These are phyloP conservation scores for Bombyx mori DNA, from an alignment of 1,140 invertebrate species.

Conservation along the genomic window DNA sequence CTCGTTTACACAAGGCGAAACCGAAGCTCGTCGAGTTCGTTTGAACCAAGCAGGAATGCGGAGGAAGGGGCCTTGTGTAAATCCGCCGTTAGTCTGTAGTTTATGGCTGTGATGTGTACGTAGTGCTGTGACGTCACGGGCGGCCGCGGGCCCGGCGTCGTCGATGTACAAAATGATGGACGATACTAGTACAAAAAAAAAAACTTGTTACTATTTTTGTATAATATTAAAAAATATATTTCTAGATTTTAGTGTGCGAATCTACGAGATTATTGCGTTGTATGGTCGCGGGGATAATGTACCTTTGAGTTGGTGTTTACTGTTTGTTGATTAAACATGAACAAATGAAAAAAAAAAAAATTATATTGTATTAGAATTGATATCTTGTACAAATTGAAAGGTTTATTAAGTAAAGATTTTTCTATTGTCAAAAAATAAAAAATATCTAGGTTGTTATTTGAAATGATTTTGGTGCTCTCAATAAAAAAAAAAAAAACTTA, in stretches of 20 bases:
- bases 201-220: conserved; percentile 69
- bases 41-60: too few species aligned
- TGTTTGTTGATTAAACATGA: conserved; percentile 6
- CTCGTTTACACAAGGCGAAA: too few species aligned
- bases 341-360: conserved; percentile 2
- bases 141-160: conserved; percentile 27
- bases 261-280: conserved; percentile 26
- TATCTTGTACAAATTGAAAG: too few species aligned
- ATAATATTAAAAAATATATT: conserved; percentile 47
- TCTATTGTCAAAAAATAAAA: too few species aligned
- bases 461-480: too few species aligned
- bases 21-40: too few species aligned
- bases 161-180: conserved; percentile 57
- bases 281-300: conserved; percentile 34
- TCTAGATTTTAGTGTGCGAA: conserved; percentile 28
- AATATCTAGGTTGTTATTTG: too few species aligned
- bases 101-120: conserved; percentile 12
- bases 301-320: conserved; percentile 28
- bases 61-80: too few species aligned
- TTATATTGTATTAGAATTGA: conserved; percentile 3
- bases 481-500: too few species aligned
- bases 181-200: conserved; percentile 53
- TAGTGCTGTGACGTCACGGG: conserved; percentile 32
- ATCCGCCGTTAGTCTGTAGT: neutral
- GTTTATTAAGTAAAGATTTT: too few species aligned